Evolutionary conservation across 2,888 invertebrate species (phyloP).

Genomic region (Liopterus haemorrhoidalis): DNA sequence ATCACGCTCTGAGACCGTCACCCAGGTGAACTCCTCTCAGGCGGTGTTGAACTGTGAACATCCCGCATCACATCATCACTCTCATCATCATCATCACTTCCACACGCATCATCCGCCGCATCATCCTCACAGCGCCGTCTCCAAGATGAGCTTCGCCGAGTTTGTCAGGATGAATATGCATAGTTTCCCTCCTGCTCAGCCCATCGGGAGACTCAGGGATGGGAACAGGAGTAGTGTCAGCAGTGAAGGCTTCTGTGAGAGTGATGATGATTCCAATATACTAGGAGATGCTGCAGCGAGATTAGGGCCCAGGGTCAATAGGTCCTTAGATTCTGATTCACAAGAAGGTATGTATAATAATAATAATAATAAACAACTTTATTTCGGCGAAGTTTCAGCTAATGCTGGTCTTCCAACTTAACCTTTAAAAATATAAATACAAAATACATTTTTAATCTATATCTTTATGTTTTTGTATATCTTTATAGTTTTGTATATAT

Average conservation of each 20-base stretch:
- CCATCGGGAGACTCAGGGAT: constrained; percentile 47
- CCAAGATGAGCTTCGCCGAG: constrained; percentile 47
- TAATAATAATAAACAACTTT: too few species aligned
- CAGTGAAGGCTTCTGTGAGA: constrained; percentile 95
- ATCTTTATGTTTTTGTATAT: too few species aligned
- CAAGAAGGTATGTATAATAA: too few species aligned
- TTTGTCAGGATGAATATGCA: constrained; percentile 42
- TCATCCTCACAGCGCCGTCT: constrained; percentile 36
- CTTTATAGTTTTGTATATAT: too few species aligned
- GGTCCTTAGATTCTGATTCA: constrained; percentile 53
- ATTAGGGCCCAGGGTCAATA: constrained; percentile 2
- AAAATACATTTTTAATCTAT: too few species aligned
- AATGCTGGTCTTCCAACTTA: too few species aligned
- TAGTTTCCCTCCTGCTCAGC: constrained; percentile 37
- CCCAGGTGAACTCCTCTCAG: constrained; percentile 71
- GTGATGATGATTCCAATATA: constrained; percentile 68
- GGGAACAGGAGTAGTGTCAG: constrained; percentile 89
- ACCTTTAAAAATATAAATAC: too few species aligned
- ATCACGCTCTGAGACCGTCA: constrained; percentile 43
- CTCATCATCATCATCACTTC: constrained; percentile 47
- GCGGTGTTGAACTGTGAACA: constrained; percentile 74
- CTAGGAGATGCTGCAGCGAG: constrained; percentile 10
- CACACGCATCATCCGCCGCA: constrained; percentile 44
- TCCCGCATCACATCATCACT: constrained; percentile 48
- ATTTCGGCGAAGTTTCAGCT: too few species aligned